Evolutionary conservation across 2,113 vertebrate species (phyloP), one percentile per base, ranked within the genome.

Genomic region (Chaetorhynchus papuensis): DNA sequence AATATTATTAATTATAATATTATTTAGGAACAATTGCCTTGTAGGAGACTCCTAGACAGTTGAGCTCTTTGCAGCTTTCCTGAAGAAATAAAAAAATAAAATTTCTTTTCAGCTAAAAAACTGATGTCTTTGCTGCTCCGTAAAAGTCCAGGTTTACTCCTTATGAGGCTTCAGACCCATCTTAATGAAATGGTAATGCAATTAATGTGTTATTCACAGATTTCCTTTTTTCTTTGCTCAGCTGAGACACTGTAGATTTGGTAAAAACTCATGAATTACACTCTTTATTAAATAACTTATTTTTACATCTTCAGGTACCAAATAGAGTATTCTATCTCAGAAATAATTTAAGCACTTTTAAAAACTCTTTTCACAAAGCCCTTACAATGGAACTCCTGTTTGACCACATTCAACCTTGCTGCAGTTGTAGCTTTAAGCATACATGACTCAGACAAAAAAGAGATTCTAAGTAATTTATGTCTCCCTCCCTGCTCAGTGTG

Each of bases 381-480:
- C 15, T 76, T 84, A 93, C 56, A 60, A 84, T 53, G 30, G 50
- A 94, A 83, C 31, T 81, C 95, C 27, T 90, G 15, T 91, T 92
- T 81, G 47, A 94, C 83, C 80, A 35, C 31, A 49, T 79, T 80
- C 78, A 80, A 16, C 63, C 30, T 89, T 81, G 45, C 56, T 87
- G 64, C 61, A 61, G 35, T 75, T 53, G 44, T 79, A 88, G 60
- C 64, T 95, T 85, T 87, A 92, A 89, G 69, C 52, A 61, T 81
- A 49, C 12, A 63, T 53, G 71, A 83, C 53, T 95, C 84, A 91
- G 72, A 57, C n/a, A 89, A 89, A 90, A 91, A 72, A 68, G 56
- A 69, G 70, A 33, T 74, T 65, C 93, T 37, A 69, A 66, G 61
- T 93, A 86, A 96, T 96, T 93, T 95, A 95, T 92, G 50, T 57